phyloP scores from a whole-genome alignment of 2,113 vertebrate genomes.

The Cathartes aura region DNA sequence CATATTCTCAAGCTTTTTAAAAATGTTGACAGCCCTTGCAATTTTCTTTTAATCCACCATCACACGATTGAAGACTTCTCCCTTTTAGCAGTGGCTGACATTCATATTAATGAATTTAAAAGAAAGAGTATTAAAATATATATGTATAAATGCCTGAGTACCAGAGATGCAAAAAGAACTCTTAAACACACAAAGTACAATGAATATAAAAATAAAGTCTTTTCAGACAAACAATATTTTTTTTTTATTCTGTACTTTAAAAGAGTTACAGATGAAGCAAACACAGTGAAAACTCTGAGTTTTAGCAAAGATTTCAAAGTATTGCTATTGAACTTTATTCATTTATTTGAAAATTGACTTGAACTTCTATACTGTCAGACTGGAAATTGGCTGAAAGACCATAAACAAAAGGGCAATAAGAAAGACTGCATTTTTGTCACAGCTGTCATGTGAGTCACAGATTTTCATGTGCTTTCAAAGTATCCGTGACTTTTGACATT shows the following conservation, averaged over 20 bases:
- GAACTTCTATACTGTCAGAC: background rate
- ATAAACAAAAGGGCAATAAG: background rate
- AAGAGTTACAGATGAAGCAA: background rate
- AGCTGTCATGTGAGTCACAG: slow-evolving; percentile 35
- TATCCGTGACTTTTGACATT: slow-evolving; percentile 57
- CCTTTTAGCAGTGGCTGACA: background rate
- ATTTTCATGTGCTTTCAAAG: slow-evolving; percentile 50
- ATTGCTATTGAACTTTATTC: background rate
- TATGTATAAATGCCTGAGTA: background rate
- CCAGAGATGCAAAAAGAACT: background rate
- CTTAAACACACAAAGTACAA: background rate
- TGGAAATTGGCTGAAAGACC: background rate
- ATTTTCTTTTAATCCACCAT: background rate
- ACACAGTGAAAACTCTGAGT: background rate
- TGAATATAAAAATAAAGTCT: background rate
- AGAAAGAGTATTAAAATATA: background rate
- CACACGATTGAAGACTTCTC: background rate
- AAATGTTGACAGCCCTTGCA: background rate
- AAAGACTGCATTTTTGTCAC: slow-evolving; percentile 38
- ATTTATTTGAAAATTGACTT: background rate
- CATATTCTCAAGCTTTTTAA: background rate
- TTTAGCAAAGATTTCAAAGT: background rate
- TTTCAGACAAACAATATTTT: background rate
- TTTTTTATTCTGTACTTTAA: background rate
- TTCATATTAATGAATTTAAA: background rate